Conservation (phyloP, 1,140 invertebrate genomes). For the Antheraea pernyi region DNA sequence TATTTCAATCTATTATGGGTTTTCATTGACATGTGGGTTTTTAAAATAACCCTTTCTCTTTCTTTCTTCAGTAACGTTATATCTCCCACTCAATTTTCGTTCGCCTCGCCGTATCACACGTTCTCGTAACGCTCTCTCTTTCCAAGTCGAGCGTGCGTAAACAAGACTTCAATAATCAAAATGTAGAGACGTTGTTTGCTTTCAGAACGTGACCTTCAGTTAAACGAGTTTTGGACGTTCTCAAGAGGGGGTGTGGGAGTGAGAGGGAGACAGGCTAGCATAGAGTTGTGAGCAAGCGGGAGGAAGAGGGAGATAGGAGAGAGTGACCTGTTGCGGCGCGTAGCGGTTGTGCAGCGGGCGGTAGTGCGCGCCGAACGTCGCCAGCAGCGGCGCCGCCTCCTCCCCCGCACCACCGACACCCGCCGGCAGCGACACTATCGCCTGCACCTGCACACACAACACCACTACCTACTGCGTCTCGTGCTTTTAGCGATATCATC, state of each 20-base stretch:
- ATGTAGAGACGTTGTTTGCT: not conserved
- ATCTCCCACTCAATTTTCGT: too few relatives aligned
- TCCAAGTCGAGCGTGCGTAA: too few relatives aligned
- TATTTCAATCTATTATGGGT: too few relatives aligned
- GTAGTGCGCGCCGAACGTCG: conserved; percentile 91
- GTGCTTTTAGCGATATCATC: too few relatives aligned
- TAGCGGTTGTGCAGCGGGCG: conserved; percentile 88
- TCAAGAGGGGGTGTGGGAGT: too few relatives aligned
- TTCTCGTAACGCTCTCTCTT: too few relatives aligned
- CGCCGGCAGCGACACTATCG: conserved; percentile 66
- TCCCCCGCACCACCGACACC: conserved; percentile 67
- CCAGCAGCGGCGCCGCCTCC: conserved; percentile 80
- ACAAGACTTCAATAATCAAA: too few relatives aligned
- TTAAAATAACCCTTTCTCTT: too few relatives aligned
- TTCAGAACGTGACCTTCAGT: too few relatives aligned
- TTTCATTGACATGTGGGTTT: too few relatives aligned
- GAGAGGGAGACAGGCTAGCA: not conserved
- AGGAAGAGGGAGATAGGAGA: not conserved
- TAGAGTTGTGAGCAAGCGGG: not conserved
- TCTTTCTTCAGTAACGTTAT: too few relatives aligned
- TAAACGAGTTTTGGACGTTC: not conserved
- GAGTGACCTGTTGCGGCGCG: conserved; percentile 79
- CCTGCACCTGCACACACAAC: conserved; percentile 40
- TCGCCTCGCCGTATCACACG: too few relatives aligned
- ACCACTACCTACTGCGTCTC: not conserved